Evolutionary conservation across 2,888 invertebrate species (phyloP).

Genomic region (Alsophila aescularia): DNA sequence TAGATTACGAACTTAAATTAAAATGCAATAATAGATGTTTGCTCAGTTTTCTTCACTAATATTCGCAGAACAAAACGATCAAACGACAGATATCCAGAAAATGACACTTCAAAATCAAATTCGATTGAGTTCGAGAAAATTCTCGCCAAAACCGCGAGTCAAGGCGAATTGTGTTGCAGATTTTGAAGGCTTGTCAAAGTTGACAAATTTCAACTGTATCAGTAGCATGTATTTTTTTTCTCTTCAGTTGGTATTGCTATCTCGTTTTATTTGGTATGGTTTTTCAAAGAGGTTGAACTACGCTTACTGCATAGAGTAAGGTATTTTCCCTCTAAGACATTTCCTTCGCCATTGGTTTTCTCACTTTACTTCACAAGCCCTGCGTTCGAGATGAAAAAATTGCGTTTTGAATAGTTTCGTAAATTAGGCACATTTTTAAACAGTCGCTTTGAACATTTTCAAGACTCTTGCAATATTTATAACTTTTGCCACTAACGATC

Average conservation of each 20-base stretch:
- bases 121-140: constrained; percentile 72
- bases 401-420: no score
- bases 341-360: no score
- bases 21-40: constrained; percentile 17
- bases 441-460: no score
- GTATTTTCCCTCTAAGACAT: neutral
- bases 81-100: constrained; percentile 42
- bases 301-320: no score
- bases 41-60: constrained; percentile 27
- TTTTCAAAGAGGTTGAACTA: no score
- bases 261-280: neutral
- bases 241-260: neutral
- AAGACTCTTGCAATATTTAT: no score
- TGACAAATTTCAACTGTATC: no score
- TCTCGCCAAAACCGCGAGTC: constrained; percentile 55
- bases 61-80: constrained; percentile 36
- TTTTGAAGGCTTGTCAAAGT: neutral
- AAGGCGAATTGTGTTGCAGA: constrained; percentile 38
- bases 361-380: no score
- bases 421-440: no score
- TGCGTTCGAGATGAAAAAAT: no score
- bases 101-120: constrained; percentile 76
- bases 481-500: no score
- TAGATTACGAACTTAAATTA: neutral
- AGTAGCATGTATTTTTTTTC: constrained; percentile 6